Base-by-base conservation (phyloP, 2,797 vertebrate genomes). In the Amblyraja radiata region DNA sequence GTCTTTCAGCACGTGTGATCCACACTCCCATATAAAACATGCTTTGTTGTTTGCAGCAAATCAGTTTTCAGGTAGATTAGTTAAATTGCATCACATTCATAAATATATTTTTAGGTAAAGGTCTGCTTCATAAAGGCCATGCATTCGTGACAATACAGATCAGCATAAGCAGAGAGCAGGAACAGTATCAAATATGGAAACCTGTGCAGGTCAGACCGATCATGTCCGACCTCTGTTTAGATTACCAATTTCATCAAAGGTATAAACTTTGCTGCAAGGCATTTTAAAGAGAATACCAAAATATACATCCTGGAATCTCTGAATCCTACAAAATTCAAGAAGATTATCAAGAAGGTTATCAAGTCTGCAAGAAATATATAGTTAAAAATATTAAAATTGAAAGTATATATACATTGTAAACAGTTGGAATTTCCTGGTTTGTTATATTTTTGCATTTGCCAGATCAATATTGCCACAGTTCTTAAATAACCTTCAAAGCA, bases 351-450 rank as follows among this genome's bases (percentile, higher is more conserved):
- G 5, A 14, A n/a, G 28, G 63, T 86, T n/a, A 58, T n/a, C 13
- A 6, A 65, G 10, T 63, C 61, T 32, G 83, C 83, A n/a, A 63
- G 14, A 86, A 32, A n/a, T 86, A 86, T 28, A 32, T 6, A 13
- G 81, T 25, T 61, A 25, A 58, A 61, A 84, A 63, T 28, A 63
- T 86, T 86, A 86, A 86, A 63, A 63, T 86, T 63, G 58, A 86
- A 86, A 86, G n/a, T 63, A 86, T 14, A 86, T 83, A 83, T 63
- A 63, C 28, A 65, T 86, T 13, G 28, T 5, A 86, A 86, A 86
- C 28, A 16, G n/a, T 63, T n/a, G 58, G 13, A 86, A n/a, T 63
- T 86, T 16, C 28, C 58, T 63, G 16, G 3, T 86, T n/a, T 86
- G 13, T 86, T 63, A 14, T 65, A 83, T 32, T 18, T 65, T 86